These are phyloP conservation scores for Pseudolaguvia tuberculata DNA, from an alignment of 2,113 vertebrate species.

Conservation along the genomic window DNA sequence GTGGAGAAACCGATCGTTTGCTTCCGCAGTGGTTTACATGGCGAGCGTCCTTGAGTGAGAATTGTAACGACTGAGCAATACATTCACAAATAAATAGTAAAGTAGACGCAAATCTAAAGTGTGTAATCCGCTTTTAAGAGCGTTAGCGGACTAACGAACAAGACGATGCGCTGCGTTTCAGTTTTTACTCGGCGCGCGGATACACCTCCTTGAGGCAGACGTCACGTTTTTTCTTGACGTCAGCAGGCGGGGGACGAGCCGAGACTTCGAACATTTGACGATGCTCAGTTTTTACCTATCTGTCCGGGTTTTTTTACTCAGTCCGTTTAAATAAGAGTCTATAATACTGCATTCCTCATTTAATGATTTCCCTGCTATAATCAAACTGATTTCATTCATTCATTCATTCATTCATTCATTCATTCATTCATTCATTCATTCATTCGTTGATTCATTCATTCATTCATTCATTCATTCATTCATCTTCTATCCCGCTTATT, in stretches of 20 bases:
- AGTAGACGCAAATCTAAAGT: neutral
- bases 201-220: constrained; percentile 48
- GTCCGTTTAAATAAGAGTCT: neutral
- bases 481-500: too few relatives aligned
- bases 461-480: too few relatives aligned
- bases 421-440: too few relatives aligned
- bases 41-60: neutral
- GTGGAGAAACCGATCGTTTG: neutral
- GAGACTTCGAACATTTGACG: constrained; percentile 17
- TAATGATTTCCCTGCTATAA: neutral
- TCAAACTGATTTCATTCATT: neutral
- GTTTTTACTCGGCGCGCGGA: constrained; percentile 42
- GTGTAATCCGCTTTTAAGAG: neutral
- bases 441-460: too few relatives aligned
- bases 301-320: neutral
- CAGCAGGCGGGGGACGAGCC: constrained; percentile 43
- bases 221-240: constrained; percentile 52
- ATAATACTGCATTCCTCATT: neutral
- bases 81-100: neutral
- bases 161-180: constrained; percentile 19
- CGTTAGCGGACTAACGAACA: constrained; percentile 21
- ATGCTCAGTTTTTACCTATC: neutral
- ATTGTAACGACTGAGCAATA: neutral
- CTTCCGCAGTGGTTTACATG: neutral
- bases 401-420: too few relatives aligned